Evolutionary conservation across 2,888 invertebrate genomes (phyloP), one percentile per base, ranked within the genome.

Genomic region (Epistrophe eligans): DNA sequence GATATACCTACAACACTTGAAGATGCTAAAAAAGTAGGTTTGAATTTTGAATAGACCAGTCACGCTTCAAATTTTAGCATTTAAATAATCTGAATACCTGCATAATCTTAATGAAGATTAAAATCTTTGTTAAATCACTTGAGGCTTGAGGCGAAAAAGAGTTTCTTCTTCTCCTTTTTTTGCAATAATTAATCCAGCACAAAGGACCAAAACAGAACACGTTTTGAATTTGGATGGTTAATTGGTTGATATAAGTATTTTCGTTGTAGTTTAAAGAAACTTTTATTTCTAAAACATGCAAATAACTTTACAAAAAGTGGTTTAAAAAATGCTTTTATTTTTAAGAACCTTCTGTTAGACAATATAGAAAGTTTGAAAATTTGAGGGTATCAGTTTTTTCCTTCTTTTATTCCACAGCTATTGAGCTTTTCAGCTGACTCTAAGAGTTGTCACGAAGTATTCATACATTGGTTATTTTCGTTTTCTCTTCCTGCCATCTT

Each of bases 1-100:
- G 45, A 67, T 58, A 13, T 15, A 55, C 19, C 17, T 13, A 9
- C 13, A 55, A 57, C 38, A 71, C 55, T 77, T 81, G 15, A 60
- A 40, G 15, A 62, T 17, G 24, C 24, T 71, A 50, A 50, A 10
- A 40, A 24, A 43, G 28, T 11, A 43, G 24, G 10, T 43, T 17
- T 35, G 28, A 48, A 50, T 50, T 32, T 67, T 67, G 38, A 67
- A 35, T 67, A 35, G 50, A 17, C 9, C 9, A 50, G 67, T 35
- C 67, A 67, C 67, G 67, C 50, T 67, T 62, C 28, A 4, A 15
- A 43, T 40, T 40, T 40, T 15, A 15, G 40, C 1, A 60, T 60
- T 32, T 10, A 40, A 40, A 15, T 40, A 19, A 40, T 57, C 32
- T 55, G 28, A 35, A 35, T 35, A 17, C 4, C 24, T 52, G 52